These are phyloP conservation scores for Ligdia adustata DNA, from an alignment of 2,888 invertebrate species.

Conservation along the genomic window DNA sequence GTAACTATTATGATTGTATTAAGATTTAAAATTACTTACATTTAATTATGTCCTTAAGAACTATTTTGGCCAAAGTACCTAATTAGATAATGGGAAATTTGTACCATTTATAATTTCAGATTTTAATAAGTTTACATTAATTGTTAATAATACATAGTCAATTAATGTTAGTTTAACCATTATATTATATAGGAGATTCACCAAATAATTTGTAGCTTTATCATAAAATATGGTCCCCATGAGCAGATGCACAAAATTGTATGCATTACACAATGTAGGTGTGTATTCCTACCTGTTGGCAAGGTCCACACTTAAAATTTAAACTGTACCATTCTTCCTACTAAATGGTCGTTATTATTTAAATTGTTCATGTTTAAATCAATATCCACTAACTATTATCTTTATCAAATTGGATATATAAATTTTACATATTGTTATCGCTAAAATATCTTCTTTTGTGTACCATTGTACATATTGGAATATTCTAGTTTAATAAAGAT, in stretches of 20 bases:
- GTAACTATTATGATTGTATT: not conserved
- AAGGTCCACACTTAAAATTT: no score
- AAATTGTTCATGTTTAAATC: conserved; percentile 22
- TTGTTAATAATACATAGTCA: no score
- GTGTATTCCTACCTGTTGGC: no score
- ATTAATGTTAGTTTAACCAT: no score
- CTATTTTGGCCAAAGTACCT: conserved; percentile 8
- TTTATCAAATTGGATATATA: not conserved
- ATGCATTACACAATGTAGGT: no score
- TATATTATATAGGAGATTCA: no score
- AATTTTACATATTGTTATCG: not conserved
- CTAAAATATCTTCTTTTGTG: not conserved
- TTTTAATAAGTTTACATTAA: not conserved
- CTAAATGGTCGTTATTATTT: no score
- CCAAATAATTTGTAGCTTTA: no score
- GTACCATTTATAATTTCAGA: conserved; percentile 32
- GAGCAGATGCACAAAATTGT: no score
- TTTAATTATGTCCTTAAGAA: not conserved
- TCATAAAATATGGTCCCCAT: no score
- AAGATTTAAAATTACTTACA: not conserved
- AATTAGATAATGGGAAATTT: conserved; percentile 17
- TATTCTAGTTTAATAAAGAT: conserved; percentile 7
- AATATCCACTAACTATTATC: not conserved
- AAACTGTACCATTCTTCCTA: no score
- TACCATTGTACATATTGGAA: no score